Evolutionary conservation across 1,140 invertebrate genomes (phyloP).

Genomic region (Propsilocerus akamusi): DNA sequence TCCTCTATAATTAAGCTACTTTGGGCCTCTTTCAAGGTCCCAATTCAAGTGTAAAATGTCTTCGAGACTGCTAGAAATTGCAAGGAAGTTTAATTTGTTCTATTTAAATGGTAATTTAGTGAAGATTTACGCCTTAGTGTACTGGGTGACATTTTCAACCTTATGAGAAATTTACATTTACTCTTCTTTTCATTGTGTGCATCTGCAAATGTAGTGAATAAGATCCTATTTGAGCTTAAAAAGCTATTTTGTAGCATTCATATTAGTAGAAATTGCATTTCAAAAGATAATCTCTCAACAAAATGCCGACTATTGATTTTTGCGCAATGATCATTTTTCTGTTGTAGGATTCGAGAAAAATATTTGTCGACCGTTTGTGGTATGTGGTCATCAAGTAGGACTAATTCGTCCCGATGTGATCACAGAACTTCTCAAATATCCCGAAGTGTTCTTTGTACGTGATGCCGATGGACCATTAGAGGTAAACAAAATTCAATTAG

Average conservation of each 20-base stretch:
- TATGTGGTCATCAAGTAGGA: constrained; percentile 74
- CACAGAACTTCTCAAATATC: constrained; percentile 57
- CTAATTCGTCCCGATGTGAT: constrained; percentile 64
- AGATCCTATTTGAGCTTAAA: not conserved
- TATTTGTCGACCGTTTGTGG: constrained; percentile 67
- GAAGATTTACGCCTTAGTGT: too few species aligned
- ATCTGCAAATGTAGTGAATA: too few species aligned
- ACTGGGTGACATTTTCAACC: too few species aligned
- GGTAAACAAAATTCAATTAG: not conserved
- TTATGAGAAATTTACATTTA: too few species aligned
- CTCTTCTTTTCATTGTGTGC: too few species aligned
- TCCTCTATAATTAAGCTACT: too few species aligned
- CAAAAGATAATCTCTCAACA: not conserved
- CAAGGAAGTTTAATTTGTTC: not conserved
- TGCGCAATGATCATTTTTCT: not conserved
- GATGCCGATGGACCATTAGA: constrained; percentile 15
- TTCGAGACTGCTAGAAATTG: not conserved
- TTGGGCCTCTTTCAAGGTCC: not conserved
- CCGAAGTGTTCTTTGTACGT: constrained; percentile 43
- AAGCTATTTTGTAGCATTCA: not conserved
- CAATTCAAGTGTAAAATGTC: not conserved
- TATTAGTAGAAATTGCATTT: not conserved
- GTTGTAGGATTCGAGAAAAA: constrained; percentile 46
- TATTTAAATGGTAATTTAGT: not conserved
- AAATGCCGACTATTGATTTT: constrained; percentile 2